Percentiles rank a stretch among this genome's conserved stretches.
phyloP scores from a whole-genome alignment of 1,140 invertebrate genomes.

The Oedothorax gibbosus region DNA sequence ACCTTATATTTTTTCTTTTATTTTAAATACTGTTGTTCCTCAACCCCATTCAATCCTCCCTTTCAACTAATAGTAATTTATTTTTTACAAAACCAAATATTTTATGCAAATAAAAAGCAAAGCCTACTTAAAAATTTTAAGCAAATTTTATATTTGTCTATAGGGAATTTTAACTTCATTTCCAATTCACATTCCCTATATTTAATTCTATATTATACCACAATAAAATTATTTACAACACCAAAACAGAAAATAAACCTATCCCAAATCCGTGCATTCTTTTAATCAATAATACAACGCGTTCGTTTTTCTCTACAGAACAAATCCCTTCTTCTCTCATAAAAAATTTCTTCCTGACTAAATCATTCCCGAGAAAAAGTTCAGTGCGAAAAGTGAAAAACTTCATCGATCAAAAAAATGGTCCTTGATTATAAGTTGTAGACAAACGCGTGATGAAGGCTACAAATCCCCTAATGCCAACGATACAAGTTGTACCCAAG shows the following conservation, averaged over 20 bases:
- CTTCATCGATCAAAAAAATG: constrained; percentile 51
- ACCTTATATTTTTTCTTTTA: too few relatives aligned
- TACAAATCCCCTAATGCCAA: constrained; percentile 41
- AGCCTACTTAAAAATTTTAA: too few relatives aligned
- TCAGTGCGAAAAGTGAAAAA: constrained; percentile 12
- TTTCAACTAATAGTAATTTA: too few relatives aligned
- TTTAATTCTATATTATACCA: too few relatives aligned
- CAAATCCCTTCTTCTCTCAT: constrained; percentile 30
- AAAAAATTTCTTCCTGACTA: constrained; percentile 37
- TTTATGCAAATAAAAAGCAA: too few relatives aligned
- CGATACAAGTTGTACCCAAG: constrained; percentile 1
- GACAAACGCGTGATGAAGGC: constrained; percentile 45
- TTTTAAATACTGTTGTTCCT: too few relatives aligned
- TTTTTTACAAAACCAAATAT: too few relatives aligned
- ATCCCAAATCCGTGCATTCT: not conserved
- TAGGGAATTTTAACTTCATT: too few relatives aligned
- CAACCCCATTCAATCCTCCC: too few relatives aligned
- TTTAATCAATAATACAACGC: constrained; percentile 46
- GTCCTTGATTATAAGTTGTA: constrained; percentile 51
- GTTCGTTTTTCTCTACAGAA: constrained; percentile 14
- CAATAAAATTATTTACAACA: not conserved
- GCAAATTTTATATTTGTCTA: too few relatives aligned
- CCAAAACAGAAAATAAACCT: not conserved
- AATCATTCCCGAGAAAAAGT: constrained; percentile 26
- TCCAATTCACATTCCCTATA: too few relatives aligned